Conservation (phyloP, 2,113 vertebrate species). For the Ctenodactylus gundi region DNA sequence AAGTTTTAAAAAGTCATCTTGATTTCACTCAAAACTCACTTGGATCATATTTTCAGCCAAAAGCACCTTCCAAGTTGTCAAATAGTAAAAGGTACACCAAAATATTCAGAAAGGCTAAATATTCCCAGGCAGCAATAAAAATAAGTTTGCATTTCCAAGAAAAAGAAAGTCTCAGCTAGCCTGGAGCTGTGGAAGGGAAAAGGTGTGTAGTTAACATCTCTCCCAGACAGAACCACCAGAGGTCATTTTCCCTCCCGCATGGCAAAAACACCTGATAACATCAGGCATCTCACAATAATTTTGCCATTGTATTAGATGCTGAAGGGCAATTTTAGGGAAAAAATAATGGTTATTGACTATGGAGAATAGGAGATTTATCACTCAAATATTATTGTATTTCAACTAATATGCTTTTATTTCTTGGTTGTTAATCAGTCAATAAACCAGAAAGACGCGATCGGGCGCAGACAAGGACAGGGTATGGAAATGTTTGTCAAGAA, state of each 20-base stretch:
- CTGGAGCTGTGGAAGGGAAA: slow-evolving; percentile 58
- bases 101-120: slow-evolving; percentile 53
- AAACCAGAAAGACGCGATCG: not conserved
- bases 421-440: not conserved
- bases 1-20: not conserved
- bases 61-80: slow-evolving; percentile 14
- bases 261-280: slow-evolving; percentile 72
- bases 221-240: slow-evolving; percentile 63
- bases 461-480: not conserved
- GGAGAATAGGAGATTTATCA: not conserved
- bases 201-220: slow-evolving; percentile 61
- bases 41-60: slow-evolving; percentile 36
- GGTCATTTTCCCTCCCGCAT: slow-evolving; percentile 32
- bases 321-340: not conserved
- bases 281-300: slow-evolving; percentile 28
- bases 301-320: slow-evolving; percentile 27
- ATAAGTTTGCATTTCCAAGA: slow-evolving; percentile 72
- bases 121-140: slow-evolving; percentile 73
- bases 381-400: not conserved
- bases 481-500: not conserved
- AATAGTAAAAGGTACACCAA: slow-evolving; percentile 41
- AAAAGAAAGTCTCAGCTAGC: slow-evolving; percentile 58
- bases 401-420: not conserved
- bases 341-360: slow-evolving; percentile 41
- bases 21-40: slow-evolving; percentile 37